Conservation (phyloP, 2,797 vertebrate species). For the Cossypha niveicapilla region DNA sequence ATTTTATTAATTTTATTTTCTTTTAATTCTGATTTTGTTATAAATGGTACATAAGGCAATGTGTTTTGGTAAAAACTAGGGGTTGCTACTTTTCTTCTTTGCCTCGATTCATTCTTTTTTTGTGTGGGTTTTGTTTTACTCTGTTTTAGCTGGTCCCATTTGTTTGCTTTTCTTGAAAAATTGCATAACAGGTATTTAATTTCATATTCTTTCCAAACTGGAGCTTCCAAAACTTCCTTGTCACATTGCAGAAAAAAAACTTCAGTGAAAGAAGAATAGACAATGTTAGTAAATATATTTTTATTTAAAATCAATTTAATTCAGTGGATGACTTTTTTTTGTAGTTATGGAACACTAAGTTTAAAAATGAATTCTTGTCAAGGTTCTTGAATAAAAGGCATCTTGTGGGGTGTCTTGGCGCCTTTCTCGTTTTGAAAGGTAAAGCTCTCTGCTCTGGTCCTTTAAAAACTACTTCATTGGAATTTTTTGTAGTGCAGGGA, state of each 20-base stretch:
- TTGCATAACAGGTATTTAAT: neutral
- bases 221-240: neutral
- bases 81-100: neutral
- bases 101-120: accelerated
- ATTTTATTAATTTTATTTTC: neutral
- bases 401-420: neutral
- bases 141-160: neutral
- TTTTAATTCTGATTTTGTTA: neutral
- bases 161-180: neutral
- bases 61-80: neutral
- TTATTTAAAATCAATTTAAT: neutral
- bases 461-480: neutral
- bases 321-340: neutral
- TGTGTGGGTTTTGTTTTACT: neutral
- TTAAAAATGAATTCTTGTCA: neutral
- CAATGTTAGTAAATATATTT: neutral
- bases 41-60: neutral
- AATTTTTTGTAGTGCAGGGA: neutral
- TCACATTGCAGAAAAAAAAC: neutral
- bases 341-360: neutral
- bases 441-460: neutral
- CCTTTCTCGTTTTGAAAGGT: neutral
- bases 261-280: neutral
- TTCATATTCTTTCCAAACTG: neutral
- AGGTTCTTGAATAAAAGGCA: neutral